Conservation (phyloP, 2,888 invertebrate genomes). For the Chrysomela aeneicollis region DNA sequence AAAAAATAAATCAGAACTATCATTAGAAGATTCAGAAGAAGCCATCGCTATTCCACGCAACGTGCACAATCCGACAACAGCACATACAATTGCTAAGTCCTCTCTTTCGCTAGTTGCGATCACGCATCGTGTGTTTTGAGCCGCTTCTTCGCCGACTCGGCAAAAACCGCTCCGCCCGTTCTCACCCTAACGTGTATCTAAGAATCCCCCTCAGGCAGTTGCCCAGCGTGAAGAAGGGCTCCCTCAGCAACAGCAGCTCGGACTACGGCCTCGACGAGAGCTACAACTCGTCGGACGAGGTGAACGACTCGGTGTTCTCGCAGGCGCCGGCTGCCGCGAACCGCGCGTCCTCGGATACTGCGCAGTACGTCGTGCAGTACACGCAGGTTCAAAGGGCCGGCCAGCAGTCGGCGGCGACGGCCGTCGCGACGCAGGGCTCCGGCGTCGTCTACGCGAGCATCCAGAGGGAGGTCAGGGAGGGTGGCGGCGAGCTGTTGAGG, state of each 20-base stretch:
- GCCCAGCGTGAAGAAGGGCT: conserved; percentile 66
- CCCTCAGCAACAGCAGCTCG: conserved; percentile 67
- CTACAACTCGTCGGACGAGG: conserved; percentile 69
- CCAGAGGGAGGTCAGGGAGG: conserved; percentile 65
- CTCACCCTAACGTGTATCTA: too few species aligned
- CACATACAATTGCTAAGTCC: too few species aligned
- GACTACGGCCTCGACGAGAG: conserved; percentile 83
- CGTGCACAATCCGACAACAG: too few species aligned
- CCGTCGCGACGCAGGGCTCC: conserved; percentile 25
- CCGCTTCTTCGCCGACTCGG: too few species aligned
- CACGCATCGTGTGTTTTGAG: too few species aligned
- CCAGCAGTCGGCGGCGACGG: conserved; percentile 38
- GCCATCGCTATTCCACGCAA: too few species aligned
- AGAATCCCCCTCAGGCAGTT: conserved; percentile 64
- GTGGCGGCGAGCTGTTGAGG: conserved; percentile 59
- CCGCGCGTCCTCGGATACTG: conserved; percentile 43
- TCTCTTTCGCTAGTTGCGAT: too few species aligned
- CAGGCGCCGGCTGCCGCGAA: conserved; percentile 36
- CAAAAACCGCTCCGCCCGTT: too few species aligned
- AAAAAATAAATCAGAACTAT: too few species aligned
- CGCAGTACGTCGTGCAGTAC: conserved; percentile 54
- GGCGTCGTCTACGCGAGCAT: conserved; percentile 55
- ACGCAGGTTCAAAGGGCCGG: conserved; percentile 44
- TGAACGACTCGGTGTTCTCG: conserved; percentile 66
- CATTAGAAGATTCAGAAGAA: too few species aligned